A percentile compares a stretch with the other conserved stretches of the same genome.
Evolutionary conservation across 2,113 vertebrate species (phyloP).

Genomic region (Nannobrachium achirus): DNA sequence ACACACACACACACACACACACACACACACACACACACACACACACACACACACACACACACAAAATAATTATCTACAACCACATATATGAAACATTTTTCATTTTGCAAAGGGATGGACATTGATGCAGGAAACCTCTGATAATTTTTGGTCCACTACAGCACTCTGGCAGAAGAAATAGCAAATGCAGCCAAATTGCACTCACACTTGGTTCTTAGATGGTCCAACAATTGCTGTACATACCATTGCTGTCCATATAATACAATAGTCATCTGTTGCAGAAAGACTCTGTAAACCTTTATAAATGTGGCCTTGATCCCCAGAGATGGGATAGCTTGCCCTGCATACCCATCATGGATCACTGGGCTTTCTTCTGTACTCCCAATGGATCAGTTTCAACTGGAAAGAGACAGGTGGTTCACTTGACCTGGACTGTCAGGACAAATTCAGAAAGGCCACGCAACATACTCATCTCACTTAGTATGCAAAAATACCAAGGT

Average conservation of each 20-base stretch:
- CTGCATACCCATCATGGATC: conserved; percentile 49
- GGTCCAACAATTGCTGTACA: background rate
- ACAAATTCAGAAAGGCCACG: conserved; percentile 51
- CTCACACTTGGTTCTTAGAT: background rate
- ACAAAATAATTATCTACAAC: too few relatives aligned
- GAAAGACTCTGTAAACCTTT: conserved; percentile 56
- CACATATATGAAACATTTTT: too few relatives aligned
- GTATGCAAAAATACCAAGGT: conserved; percentile 40
- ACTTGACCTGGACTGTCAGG: conserved; percentile 52
- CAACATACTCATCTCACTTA: conserved; percentile 32
- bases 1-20: too few relatives aligned
- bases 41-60: too few relatives aligned
- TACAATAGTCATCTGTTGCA: conserved; percentile 47
- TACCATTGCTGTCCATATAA: conserved; percentile 24
- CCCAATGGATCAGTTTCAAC: conserved; percentile 61
- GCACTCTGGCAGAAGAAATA: background rate
- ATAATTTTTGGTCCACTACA: too few relatives aligned
- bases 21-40: too few relatives aligned
- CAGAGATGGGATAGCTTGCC: conserved; percentile 47
- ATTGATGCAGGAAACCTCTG: too few relatives aligned
- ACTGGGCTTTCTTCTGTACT: conserved; percentile 52
- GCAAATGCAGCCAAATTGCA: background rate
- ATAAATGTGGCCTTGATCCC: conserved; percentile 66
- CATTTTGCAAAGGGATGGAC: too few relatives aligned
- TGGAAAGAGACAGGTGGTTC: conserved; percentile 70